A percentile compares a stretch with the other conserved stretches of the same genome.
These are phyloP conservation scores for Isichthys henryi DNA, from an alignment of 2,113 vertebrate genomes.

Conservation along the genomic window DNA sequence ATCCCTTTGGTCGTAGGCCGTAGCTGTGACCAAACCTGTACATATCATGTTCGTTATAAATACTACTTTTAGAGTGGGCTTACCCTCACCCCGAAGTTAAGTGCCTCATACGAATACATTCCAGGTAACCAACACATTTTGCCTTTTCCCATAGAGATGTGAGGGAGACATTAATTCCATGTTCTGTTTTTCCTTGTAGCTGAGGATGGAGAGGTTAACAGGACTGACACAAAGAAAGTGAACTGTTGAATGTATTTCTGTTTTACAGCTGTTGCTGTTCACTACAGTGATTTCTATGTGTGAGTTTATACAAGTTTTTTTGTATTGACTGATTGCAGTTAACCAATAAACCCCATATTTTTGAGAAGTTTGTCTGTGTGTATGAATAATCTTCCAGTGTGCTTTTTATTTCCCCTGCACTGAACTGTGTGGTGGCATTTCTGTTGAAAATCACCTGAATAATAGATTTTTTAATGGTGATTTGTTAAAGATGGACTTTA, in stretches of 20 bases:
- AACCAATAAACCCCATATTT: constrained; percentile 98
- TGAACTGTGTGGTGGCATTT: neutral
- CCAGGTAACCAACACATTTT: constrained; percentile 68
- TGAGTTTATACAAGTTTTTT: constrained; percentile 92
- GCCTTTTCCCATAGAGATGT: constrained; percentile 51
- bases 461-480: neutral
- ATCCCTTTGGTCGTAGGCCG: constrained; percentile 47
- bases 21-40: constrained; percentile 62
- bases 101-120: constrained; percentile 92
- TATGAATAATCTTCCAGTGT: neutral
- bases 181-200: constrained; percentile 67
- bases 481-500: neutral
- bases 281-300: constrained; percentile 92
- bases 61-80: constrained; percentile 42
- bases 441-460: neutral
- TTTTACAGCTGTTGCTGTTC: constrained; percentile 66
- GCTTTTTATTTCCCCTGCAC: neutral
- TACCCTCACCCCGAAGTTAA: constrained; percentile 48
- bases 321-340: constrained; percentile 99
- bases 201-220: constrained; percentile 59
- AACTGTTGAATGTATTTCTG: constrained; percentile 96
- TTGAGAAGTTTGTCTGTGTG: constrained; percentile 47
- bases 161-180: constrained; percentile 57
- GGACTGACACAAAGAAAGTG: constrained; percentile 83
- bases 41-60: constrained; percentile 21